phyloP scores from a whole-genome alignment of 2,113 vertebrate species.

The Anoura caudifer region DNA sequence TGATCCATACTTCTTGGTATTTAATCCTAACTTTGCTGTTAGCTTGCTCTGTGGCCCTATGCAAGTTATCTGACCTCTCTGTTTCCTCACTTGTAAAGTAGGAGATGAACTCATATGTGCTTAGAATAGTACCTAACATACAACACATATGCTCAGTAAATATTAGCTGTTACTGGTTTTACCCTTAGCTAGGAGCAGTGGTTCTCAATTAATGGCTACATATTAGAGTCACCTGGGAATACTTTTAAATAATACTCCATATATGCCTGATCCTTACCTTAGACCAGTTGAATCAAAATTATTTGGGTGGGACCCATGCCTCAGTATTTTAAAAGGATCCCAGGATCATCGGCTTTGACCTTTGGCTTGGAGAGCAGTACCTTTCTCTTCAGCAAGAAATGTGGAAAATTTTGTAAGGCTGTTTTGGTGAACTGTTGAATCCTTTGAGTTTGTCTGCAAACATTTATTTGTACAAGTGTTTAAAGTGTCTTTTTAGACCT shows the following conservation, averaged over 20 bases:
- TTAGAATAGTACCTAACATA: neutral
- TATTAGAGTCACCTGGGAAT: neutral
- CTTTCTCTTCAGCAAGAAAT: neutral
- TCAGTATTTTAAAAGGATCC: neutral
- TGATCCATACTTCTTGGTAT: neutral
- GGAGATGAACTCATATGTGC: neutral
- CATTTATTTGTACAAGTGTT: neutral
- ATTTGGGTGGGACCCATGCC: neutral
- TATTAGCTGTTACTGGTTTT: neutral
- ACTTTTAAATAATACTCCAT: neutral
- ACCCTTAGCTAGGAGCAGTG: neutral
- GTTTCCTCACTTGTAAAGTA: neutral
- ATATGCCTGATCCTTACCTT: neutral
- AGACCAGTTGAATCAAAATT: neutral
- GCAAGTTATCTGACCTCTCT: neutral
- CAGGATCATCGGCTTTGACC: neutral
- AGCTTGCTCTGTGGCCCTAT: neutral
- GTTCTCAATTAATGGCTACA: neutral
- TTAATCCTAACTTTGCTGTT: neutral
- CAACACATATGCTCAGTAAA: neutral
- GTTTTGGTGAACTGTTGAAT: neutral
- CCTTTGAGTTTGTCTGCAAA: constrained; percentile 29
- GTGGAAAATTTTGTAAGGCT: neutral
- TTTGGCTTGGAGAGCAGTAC: neutral
- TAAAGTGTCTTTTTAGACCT: constrained; percentile 11